Base-by-base conservation (phyloP, 2,113 vertebrate genomes). In the Campylorhamphus procurvoides region DNA sequence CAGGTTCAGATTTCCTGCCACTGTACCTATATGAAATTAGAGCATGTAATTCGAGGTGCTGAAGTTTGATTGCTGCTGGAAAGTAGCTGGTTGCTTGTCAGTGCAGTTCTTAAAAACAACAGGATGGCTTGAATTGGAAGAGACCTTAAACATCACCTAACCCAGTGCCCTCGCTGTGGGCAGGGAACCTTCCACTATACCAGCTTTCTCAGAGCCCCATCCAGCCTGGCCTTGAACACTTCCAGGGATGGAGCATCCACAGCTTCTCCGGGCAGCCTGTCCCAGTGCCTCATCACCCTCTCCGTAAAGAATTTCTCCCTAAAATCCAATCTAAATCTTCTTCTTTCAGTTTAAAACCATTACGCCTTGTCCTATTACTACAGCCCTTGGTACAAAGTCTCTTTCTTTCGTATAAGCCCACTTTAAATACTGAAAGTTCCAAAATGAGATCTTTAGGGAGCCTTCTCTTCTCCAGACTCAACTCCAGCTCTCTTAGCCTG, bases 371-470 rank as follows among this genome's bases (percentile, higher is more conserved):
- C 12, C 12, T 40, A 9, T 50, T 35, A 15, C 64, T 46, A 24
- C 9, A 42, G 11, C 12, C 11, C 37, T 39, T 37, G 6, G 11
- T 69, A 59, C 77, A 46, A 33, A 25, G 3, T 8, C 20, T 15
- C 5, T 42, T 3, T 22, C 35, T 76, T 42, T 72, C 31, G 37
- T 8, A 10, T 2, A 42, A 63, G 12, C 19, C 19, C 4, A 1
- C 17, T 81, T 50, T 8, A 90, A 31, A 18, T n/a, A 60, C 9
- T 28, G 5, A 14, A 62, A 58, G 20, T 37, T 27, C 10, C 1
- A 5, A 6, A 47, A 14, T 7, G 8, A 47, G 4, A 14, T 69
- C 5, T 69, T 1, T 33, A 8, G 1, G 4, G 3, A 90, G 12
- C 13, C n/a, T 62, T 60, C 18, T 64, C 18, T 55, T 71, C 12